Evolutionary conservation across 2,797 vertebrate genomes (phyloP), one percentile per base, ranked within the genome.

Genomic region (Xyrichtys novacula): DNA sequence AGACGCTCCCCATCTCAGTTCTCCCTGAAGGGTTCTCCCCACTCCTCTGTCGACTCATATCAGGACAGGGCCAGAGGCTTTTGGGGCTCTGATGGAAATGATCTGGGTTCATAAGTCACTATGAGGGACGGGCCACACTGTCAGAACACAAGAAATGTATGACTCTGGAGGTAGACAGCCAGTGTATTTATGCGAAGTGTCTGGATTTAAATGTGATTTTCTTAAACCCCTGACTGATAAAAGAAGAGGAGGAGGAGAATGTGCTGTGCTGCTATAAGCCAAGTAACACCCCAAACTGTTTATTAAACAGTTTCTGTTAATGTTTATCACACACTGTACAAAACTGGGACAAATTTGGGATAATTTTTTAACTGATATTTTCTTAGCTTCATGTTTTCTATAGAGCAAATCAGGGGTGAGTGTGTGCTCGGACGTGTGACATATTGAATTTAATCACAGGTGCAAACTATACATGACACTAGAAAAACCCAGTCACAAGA

Each of bases 31-130:
- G 88, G 87, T 84, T 81, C 84, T 89, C 86, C 87, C 88, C 88
- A 2, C 34, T 72, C n/a, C 74, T 73, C 65, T 85, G 84, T 78
- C 87, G 89, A 70, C 81, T 92, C 88, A 91, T 91, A 86, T 61
- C 52, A 31, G 84, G 71, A 85, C 6, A 52, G 62, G 65, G 67
- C 44, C 73, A 4, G 6, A 81, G 71, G 78, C 70, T 83, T 84
- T 73, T 84, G 67, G 80, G 81, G 71, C 78, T 69, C 85, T 19
- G 55, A 75, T 76, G 78, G 76, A 87, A 46, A 81, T 49, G 1
- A 71, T 64, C 53, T 81, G 78, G 80, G 86, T 85, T 87, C 69
- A 83, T 76, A 86, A 79, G 85, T 86, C 76, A 80, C 63, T 73
- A 28, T 47, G 76, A 84, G 87, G 88, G 90, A 89, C 87, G 65